Evolutionary conservation across 2,888 invertebrate genomes (phyloP), one percentile per base, ranked within the genome.

Genomic region (Empis stercorea): DNA sequence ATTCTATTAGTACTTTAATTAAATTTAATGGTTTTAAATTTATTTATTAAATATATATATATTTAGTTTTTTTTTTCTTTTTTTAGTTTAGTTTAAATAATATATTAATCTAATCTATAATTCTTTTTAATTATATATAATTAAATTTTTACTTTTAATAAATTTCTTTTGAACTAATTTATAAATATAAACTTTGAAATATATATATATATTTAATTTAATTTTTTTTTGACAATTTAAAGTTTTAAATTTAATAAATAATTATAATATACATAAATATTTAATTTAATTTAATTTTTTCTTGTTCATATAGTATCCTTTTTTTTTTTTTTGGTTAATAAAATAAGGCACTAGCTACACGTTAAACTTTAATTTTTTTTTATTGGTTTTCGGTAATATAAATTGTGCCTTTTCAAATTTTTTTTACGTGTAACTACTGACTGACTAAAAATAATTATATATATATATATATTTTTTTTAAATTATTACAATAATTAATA

Each of bases 261-360:
- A 23, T 17, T 23, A 23, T n/a, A 39, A 16, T 39, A 16, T 13
- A 16, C n/a, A 16, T 39, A 39, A 39, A 16, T 5, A 11, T 20
- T 20, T 39, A 4, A 13, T 16, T 20, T 23, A 23, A 2, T 6
- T n/a, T n/a, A 13, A 10, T 39, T n/a, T 17, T 16, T 10, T 2
- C 7, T 13, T 13, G 13, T 34, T 34, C 13, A 32, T n/a, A 34
- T 34, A n/a, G 13, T n/a, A 4, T 34, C 13, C 9, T n/a, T 34
- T 34, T 34, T 4, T 34, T 34, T 34, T 10, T 32, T 32, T 32
- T 32, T 32, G 9, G 3, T 32, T 16, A 37, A 46, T 46, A 48
- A 50, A 46, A 62, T 65, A 66, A 66, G 66, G 66, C 66, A 66
- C 65, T 66, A 67, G 66, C 61, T 65, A 64, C 66, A 66, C 66